Base-by-base conservation (phyloP, 2,797 vertebrate species). In the Poecilia gillii region DNA sequence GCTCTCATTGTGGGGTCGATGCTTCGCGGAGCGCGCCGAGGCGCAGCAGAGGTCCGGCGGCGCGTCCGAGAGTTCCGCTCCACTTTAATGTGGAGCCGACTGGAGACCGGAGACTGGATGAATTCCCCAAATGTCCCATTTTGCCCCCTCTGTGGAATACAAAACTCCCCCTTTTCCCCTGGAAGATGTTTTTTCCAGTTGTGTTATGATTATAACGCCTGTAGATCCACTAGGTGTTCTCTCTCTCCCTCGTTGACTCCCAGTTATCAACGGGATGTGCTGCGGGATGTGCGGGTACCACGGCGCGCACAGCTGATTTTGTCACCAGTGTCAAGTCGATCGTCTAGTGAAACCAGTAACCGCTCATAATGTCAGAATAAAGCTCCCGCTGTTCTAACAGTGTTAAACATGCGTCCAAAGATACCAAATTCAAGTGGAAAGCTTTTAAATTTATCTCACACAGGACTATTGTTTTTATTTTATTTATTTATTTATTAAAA, bases 351-450 rank as follows among this genome's bases (percentile, higher is more conserved):
- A 31, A 41, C 3, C 1, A 31, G 25, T 3, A 78, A 94, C 93
- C 91, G 84, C 71, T 39, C 0, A 0, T 0, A 1, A 5, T 83
- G 89, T 88, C 89, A 84, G 79, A 91, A 81, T 91, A 94, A 90
- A 90, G 1, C 6, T 5, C 0, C 1, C 9, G 2, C 25, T 45
- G 68, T 4, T 3, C 25, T 3, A 8, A 45, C 3, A 8, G 23
- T 3, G 45, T 33, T 16, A 13, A 55, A 57, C 18, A 4, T 41
- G 7, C 11, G 4, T 25, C 2, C 25, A 28, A 3, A 45, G 23
- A 45, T 0, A 51, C 13, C 41, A n/a, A 3, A 45, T 7, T 6
- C 43, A 71, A 13, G 41, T 16, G 41, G 25, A 45, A n/a, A 43
- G 25, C 41, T 0, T 43, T n/a, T 45, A 2, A 2, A 70, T 45